Evolutionary conservation across 1,140 invertebrate genomes (phyloP).

Genomic region (Conus ventricosus): DNA sequence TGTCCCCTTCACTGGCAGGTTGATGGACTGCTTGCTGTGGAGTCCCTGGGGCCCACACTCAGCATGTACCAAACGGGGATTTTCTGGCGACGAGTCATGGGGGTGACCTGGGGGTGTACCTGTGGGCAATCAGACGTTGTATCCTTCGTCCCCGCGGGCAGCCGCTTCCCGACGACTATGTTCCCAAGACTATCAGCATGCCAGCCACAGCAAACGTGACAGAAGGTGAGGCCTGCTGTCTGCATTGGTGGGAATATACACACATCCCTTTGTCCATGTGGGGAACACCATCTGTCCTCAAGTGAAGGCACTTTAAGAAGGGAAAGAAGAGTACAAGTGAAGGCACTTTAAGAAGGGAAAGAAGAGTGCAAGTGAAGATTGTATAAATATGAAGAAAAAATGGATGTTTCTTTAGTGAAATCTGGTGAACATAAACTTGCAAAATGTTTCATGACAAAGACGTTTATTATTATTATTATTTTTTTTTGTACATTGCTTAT

Average conservation of each 20-base stretch:
- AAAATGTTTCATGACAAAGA: too few relatives aligned
- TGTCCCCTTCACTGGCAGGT: too few relatives aligned
- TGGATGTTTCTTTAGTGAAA: too few relatives aligned
- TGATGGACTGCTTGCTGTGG: conserved; percentile 71
- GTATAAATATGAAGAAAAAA: neutral
- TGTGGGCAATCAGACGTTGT: conserved; percentile 95
- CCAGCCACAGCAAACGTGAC: conserved; percentile 74
- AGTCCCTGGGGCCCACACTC: conserved; percentile 81
- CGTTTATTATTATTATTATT: too few relatives aligned
- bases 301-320: neutral
- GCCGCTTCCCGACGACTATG: conserved; percentile 80
- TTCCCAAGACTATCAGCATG: conserved; percentile 79
- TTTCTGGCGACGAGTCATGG: conserved; percentile 92
- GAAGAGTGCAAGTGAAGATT: conserved; percentile 44
- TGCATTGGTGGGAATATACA: neutral
- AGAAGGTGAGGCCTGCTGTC: conserved; percentile 31
- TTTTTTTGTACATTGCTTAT: too few relatives aligned
- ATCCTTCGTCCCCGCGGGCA: conserved; percentile 87
- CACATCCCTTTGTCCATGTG: neutral
- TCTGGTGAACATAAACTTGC: too few relatives aligned
- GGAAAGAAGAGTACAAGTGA: conserved; percentile 43
- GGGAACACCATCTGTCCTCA: neutral
- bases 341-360: neutral
- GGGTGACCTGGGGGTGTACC: conserved; percentile 90
- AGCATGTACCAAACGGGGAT: conserved; percentile 91